These are phyloP conservation scores for Holothuria glaberrima DNA, from an alignment of 35 echinoderm and acorn worm species.

Conservation along the genomic window DNA sequence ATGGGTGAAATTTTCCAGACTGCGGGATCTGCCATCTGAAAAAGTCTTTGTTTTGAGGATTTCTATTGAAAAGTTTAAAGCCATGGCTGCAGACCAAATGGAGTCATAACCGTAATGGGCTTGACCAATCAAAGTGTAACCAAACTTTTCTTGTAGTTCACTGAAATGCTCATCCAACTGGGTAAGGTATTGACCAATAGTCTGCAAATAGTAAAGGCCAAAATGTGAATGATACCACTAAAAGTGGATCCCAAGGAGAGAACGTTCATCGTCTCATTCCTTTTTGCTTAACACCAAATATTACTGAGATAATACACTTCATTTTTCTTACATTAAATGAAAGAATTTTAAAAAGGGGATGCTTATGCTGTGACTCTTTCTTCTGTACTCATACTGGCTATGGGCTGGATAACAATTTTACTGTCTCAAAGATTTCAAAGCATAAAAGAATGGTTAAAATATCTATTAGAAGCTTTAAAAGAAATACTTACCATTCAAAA, in stretches of 20 bases:
- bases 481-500: no score
- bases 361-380: no score
- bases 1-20: constrained; percentile 63
- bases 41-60: neutral
- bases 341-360: no score
- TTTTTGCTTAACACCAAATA: neutral
- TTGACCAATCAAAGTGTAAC: constrained; percentile 16
- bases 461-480: no score
- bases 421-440: no score
- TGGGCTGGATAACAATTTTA: no score
- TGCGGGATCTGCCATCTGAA: neutral
- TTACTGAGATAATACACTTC: no score
- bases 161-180: neutral
- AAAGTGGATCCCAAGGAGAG: neutral
- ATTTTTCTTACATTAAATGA: no score
- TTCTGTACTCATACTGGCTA: no score
- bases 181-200: neutral
- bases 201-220: neutral
- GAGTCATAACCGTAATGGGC: constrained; percentile 83
- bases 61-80: constrained; percentile 12
- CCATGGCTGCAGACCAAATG: constrained; percentile 79
- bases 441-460: no score
- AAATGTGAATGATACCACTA: neutral
- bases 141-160: neutral
- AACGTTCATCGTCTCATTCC: neutral